These are phyloP conservation scores for Diadumene lineata DNA, from an alignment of 92 coral and sea anemone genomes.

Conservation along the genomic window DNA sequence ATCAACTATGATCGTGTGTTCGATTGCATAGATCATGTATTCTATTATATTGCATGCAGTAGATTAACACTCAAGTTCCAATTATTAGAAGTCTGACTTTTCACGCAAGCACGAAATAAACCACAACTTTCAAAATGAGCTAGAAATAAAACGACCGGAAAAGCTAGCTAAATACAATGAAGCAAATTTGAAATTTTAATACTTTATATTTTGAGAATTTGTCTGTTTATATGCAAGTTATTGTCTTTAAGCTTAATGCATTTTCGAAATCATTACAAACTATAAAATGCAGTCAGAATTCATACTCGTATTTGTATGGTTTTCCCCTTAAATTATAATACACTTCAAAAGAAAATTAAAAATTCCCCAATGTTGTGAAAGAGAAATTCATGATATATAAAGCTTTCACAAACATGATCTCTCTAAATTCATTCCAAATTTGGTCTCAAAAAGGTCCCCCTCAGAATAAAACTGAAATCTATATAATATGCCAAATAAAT, in stretches of 20 bases:
- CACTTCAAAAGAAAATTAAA: not conserved
- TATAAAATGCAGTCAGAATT: too few species aligned
- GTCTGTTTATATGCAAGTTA: not conserved
- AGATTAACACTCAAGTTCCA: not conserved
- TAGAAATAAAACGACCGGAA: not conserved
- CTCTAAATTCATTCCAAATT: not conserved
- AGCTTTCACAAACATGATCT: not conserved
- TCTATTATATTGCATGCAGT: not conserved
- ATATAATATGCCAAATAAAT: not conserved
- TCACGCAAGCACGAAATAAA: too few species aligned
- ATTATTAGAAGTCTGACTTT: not conserved
- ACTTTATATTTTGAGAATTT: not conserved
- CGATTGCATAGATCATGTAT: not conserved
- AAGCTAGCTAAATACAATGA: too few species aligned
- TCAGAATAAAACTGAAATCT: not conserved
- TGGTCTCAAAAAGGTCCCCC: not conserved
- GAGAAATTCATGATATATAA: not conserved
- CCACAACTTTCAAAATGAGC: too few species aligned
- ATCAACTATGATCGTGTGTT: not conserved
- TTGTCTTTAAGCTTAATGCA: too few species aligned
- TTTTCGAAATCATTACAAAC: not conserved
- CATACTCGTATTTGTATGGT: too few species aligned
- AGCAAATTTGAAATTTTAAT: not conserved
- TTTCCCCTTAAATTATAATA: not conserved
- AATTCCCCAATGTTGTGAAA: not conserved